Conservation (phyloP, 2,797 vertebrate species). For the Scolopax rusticola region DNA sequence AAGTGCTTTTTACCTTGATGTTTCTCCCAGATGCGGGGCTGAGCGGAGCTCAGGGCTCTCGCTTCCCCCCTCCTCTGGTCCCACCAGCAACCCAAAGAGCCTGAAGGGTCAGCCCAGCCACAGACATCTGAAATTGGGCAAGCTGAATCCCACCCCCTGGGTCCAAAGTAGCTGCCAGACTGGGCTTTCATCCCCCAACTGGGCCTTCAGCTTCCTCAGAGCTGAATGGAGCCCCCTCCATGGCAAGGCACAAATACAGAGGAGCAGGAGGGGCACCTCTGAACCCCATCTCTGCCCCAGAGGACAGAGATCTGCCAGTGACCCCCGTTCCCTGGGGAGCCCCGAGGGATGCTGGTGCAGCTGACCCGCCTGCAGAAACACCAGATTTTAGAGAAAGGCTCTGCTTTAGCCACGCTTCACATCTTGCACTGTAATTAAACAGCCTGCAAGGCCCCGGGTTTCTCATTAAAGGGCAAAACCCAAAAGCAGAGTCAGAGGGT, state of each 20-base stretch:
- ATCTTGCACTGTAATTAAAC: slow-evolving; percentile 43
- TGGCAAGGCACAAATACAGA: neutral
- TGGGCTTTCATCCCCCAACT: neutral
- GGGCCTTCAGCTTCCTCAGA: neutral
- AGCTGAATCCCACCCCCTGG: rapidly evolving
- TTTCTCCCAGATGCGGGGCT: neutral
- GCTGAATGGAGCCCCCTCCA: neutral
- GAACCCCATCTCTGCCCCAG: neutral
- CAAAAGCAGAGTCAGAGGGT: neutral
- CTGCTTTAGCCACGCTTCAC: neutral
- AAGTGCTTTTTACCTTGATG: neutral
- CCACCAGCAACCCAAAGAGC: neutral
- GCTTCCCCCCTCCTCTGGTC: neutral
- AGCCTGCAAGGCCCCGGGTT: neutral
- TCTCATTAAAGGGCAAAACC: neutral
- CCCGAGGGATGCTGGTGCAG: rapidly evolving
- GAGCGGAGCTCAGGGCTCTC: neutral
- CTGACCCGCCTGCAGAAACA: rapidly evolving
- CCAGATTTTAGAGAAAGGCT: neutral
- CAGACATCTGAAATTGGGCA: neutral
- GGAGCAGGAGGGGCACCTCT: rapidly evolving
- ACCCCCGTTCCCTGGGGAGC: rapidly evolving
- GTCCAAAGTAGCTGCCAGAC: neutral
- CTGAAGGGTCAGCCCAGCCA: neutral
- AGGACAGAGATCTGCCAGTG: neutral